Conservation (phyloP, 2,888 invertebrate genomes). For the Dynastes grantii region DNA sequence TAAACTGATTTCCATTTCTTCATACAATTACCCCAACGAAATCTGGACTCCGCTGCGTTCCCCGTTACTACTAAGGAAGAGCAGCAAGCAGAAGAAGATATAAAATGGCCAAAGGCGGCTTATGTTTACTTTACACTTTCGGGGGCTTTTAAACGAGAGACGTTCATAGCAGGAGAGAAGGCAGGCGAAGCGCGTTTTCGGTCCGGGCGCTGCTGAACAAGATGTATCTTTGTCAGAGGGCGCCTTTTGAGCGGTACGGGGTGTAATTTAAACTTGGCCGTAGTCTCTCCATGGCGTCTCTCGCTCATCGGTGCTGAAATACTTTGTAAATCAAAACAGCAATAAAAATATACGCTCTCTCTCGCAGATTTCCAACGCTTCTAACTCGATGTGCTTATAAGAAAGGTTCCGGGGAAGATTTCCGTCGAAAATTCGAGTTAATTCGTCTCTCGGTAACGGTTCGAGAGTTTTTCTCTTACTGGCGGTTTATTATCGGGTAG, state of each 20-base stretch:
- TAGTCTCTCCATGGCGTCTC: background rate
- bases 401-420: background rate
- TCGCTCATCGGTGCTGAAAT: background rate
- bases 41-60: no score
- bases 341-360: background rate
- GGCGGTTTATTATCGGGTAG: slow-evolving; percentile 1
- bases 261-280: slow-evolving; percentile 12
- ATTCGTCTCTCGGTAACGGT: slow-evolving; percentile 16
- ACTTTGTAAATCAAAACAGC: slow-evolving; percentile 13
- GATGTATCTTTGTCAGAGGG: slow-evolving; percentile 4
- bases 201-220: no score
- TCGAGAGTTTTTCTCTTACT: slow-evolving; percentile 3
- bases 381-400: background rate
- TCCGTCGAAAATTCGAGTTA: slow-evolving; percentile 3
- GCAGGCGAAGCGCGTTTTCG: no score
- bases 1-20: no score
- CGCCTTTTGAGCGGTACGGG: background rate
- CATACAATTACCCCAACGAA: no score
- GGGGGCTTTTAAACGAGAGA: no score
- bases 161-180: no score
- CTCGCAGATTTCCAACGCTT: no score
- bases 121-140: no score
- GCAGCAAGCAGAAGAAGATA: no score
- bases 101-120: no score
- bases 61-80: no score